Evolutionary conservation across 2,888 invertebrate genomes (phyloP).

Genomic region (Gisinianus flammeolus): DNA sequence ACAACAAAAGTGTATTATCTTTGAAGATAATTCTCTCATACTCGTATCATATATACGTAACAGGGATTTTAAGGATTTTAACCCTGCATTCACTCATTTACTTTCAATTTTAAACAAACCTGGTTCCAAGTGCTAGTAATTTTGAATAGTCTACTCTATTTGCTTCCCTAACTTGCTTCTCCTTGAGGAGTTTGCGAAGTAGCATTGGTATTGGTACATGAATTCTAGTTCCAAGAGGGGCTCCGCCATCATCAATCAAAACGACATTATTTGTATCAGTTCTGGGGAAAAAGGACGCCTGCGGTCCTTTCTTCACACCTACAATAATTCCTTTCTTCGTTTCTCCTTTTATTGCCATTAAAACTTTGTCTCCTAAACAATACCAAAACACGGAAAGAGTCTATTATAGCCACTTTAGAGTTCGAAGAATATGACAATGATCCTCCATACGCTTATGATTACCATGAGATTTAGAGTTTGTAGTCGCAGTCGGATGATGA

Average conservation of each 20-base stretch:
- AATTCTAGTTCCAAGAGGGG: slow-evolving; percentile 93
- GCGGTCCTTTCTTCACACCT: slow-evolving; percentile 79
- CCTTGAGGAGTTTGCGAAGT: slow-evolving; percentile 80
- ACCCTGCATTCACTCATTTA: too few species aligned
- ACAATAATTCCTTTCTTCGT: slow-evolving; percentile 92
- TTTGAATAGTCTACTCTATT: slow-evolving; percentile 93
- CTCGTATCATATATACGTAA: too few species aligned
- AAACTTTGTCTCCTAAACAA: slow-evolving; percentile 78
- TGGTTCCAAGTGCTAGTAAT: slow-evolving; percentile 84
- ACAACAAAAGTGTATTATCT: too few species aligned
- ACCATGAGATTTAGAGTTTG: too few species aligned
- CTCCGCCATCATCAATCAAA: slow-evolving; percentile 91
- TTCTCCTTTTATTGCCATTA: slow-evolving; percentile 93
- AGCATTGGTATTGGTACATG: slow-evolving; percentile 93
- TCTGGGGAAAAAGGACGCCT: slow-evolving; percentile 80
- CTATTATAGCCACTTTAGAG: not conserved
- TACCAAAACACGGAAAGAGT: too few species aligned
- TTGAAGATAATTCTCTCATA: too few species aligned
- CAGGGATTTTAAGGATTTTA: too few species aligned
- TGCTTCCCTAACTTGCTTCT: slow-evolving; percentile 78
- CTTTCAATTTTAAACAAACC: slow-evolving; percentile 72
- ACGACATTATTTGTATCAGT: slow-evolving; percentile 97
- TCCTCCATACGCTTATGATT: too few species aligned
- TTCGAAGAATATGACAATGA: too few species aligned
- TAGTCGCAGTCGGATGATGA: too few species aligned